phyloP scores from a whole-genome alignment of 2,113 vertebrate species.

The Choloepus hoffmanni region DNA sequence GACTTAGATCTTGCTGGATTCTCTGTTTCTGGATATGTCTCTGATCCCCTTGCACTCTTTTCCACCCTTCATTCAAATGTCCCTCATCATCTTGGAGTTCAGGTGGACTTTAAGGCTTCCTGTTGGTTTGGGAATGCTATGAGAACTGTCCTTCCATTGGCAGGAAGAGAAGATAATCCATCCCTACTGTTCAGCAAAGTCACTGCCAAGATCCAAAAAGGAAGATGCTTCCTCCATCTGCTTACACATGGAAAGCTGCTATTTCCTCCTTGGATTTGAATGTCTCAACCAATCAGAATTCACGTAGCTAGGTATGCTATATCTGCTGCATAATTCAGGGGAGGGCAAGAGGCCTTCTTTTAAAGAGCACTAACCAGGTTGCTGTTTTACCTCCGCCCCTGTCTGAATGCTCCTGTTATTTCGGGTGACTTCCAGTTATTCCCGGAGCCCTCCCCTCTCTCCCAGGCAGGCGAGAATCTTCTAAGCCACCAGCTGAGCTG shows the following conservation, averaged over 20 bases:
- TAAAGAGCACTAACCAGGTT: accelerated
- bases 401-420: not conserved
- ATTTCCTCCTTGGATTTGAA: not conserved
- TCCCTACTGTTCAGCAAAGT: not conserved
- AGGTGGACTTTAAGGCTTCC: not conserved
- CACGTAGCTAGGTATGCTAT: not conserved
- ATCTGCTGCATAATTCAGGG: not conserved
- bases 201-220: not conserved
- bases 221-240: not conserved
- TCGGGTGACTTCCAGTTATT: not conserved
- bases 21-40: not conserved
- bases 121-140: not conserved
- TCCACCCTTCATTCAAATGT: not conserved
- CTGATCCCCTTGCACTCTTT: not conserved
- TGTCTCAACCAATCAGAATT: not conserved
- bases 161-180: not conserved
- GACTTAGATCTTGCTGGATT: not conserved
- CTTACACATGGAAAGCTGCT: not conserved
- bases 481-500: not conserved
- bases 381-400: not conserved
- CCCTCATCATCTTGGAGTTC: not conserved
- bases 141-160: not conserved
- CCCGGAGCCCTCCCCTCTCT: not conserved
- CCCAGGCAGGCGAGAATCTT: not conserved
- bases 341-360: not conserved